phyloP scores from a whole-genome alignment of 2,113 vertebrate genomes.

The Rhynchomys soricoides region DNA sequence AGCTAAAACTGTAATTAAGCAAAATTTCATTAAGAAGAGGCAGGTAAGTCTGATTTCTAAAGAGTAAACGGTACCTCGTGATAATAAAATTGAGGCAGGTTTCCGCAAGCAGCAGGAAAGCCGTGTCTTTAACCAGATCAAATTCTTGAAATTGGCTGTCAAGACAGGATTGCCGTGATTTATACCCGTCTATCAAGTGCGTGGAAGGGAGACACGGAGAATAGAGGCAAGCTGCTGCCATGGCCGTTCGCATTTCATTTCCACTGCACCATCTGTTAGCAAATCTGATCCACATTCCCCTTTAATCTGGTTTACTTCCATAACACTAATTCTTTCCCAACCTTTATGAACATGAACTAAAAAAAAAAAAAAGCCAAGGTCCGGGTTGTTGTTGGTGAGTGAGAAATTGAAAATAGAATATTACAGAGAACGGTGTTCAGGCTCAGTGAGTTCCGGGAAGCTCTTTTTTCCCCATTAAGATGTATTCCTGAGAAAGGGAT shows the following conservation, averaged over 20 bases:
- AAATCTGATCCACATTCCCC: slow-evolving; percentile 98
- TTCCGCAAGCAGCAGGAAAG: slow-evolving; percentile 87
- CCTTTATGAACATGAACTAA: slow-evolving; percentile 83
- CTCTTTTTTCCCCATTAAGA: slow-evolving; percentile 77
- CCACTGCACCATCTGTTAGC: slow-evolving; percentile 98
- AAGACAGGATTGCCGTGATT: slow-evolving; percentile 98
- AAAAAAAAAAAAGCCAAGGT: slow-evolving; percentile 1
- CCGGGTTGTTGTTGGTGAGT: slow-evolving; percentile 77
- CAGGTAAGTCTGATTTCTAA: slow-evolving; percentile 84
- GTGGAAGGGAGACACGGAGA: slow-evolving; percentile 82
- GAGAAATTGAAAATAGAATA: slow-evolving; percentile 85
- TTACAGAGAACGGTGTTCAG: slow-evolving; percentile 83
- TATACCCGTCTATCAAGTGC: slow-evolving; percentile 97
- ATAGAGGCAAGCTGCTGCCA: slow-evolving; percentile 89
- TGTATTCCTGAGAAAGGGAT: slow-evolving; percentile 83
- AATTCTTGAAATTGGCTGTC: slow-evolving; percentile 99
- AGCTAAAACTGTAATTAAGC: slow-evolving; percentile 90
- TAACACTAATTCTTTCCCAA: slow-evolving; percentile 93
- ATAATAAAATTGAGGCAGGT: slow-evolving; percentile 84
- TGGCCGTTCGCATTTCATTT: slow-evolving; percentile 95
- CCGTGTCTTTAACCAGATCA: slow-evolving; percentile 99
- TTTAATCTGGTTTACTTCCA: slow-evolving; percentile 97
- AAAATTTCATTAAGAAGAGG: slow-evolving; percentile 87
- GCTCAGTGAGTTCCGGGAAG: slow-evolving; percentile 79
- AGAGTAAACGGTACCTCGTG: slow-evolving; percentile 82